A percentile compares a stretch with the other conserved stretches of the same genome.
Conservation (phyloP, 2,797 vertebrate species). For the Acanthis flammea region DNA sequence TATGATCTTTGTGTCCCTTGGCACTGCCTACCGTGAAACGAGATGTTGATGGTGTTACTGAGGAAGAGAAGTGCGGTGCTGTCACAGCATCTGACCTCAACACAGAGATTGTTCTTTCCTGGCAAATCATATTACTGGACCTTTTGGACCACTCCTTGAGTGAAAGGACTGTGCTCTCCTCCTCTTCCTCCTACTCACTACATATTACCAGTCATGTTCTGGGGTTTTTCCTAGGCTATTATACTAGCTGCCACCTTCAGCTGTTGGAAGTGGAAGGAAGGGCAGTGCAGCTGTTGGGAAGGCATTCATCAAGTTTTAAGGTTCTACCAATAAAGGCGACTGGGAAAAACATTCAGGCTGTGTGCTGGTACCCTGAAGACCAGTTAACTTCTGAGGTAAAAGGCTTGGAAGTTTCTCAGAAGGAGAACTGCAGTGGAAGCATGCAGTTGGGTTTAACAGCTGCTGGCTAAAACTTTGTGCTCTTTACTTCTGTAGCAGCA, state of each 20-base stretch:
- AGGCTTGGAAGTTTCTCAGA: neutral
- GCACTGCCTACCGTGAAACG: neutral
- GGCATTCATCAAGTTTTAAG: neutral
- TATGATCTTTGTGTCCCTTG: neutral
- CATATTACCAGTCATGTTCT: neutral
- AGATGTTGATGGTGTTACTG: neutral
- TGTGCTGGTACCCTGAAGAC: neutral
- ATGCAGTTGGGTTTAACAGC: neutral
- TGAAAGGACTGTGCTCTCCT: neutral
- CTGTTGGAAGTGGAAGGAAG: neutral
- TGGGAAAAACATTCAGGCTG: neutral
- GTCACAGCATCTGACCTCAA: neutral
- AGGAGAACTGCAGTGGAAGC: neutral
- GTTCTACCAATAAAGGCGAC: neutral
- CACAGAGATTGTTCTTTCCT: neutral
- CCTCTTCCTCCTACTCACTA: neutral
- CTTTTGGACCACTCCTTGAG: neutral
- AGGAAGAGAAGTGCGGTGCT: neutral
- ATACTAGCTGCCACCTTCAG: neutral
- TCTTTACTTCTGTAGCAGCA: neutral
- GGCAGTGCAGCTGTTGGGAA: neutral
- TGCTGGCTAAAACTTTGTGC: neutral
- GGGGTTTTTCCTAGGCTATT: neutral
- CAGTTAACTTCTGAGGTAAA: neutral
- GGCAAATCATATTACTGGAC: neutral